These are phyloP conservation scores for Malurus leucopterus DNA, from an alignment of 2,797 vertebrate genomes.

Conservation along the genomic window DNA sequence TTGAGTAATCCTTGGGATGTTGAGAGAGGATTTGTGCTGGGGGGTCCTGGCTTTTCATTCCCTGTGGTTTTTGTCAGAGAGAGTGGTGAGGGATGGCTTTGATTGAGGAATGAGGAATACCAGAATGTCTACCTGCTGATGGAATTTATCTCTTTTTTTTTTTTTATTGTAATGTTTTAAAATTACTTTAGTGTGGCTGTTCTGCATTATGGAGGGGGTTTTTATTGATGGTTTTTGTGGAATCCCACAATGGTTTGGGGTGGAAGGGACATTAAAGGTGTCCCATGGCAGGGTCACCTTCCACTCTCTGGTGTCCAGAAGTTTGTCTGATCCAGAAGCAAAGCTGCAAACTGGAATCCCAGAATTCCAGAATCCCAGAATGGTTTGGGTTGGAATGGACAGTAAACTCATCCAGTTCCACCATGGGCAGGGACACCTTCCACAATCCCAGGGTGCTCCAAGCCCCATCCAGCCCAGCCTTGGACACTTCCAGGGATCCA, in stretches of 20 bases:
- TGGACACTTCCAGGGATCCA: neutral
- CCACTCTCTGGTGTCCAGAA: neutral
- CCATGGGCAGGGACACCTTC: neutral
- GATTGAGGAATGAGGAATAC: rapidly evolving
- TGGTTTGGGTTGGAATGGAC: neutral
- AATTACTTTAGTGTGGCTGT: neutral
- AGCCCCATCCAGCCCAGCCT: neutral
- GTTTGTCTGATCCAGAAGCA: neutral
- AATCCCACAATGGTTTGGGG: no score
- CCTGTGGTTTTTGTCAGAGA: neutral
- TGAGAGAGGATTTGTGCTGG: neutral
- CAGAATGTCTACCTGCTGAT: neutral
- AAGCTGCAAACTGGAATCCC: neutral
- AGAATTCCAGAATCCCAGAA: neutral
- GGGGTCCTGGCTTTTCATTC: neutral
- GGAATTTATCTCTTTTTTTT: neutral
- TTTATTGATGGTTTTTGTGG: neutral
- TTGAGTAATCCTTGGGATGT: neutral
- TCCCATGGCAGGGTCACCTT: no score
- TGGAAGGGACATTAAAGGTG: no score
- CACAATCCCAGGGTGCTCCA: rapidly evolving
- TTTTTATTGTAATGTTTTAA: neutral
- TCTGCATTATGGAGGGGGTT: rapidly evolving
- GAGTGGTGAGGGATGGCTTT: neutral
- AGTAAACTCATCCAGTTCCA: rapidly evolving